Evolutionary conservation across 2,797 vertebrate genomes (phyloP).

Genomic region (Eutrigla gurnardus): DNA sequence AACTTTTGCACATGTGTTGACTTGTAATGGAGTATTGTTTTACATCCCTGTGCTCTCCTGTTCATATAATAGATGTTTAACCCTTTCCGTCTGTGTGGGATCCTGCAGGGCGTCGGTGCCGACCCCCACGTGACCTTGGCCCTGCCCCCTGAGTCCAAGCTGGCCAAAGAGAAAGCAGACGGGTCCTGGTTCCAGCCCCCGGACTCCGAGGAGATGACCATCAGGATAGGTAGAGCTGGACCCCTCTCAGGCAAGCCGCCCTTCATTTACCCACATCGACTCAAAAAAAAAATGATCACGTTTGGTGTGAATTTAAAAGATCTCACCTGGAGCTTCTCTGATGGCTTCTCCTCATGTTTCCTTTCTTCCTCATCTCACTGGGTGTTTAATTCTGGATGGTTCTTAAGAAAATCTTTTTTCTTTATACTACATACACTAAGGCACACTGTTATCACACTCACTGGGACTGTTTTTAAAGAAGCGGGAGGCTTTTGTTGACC

Average conservation of each 20-base stretch:
- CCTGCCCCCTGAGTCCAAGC: constrained; percentile 76
- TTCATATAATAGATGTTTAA: not conserved
- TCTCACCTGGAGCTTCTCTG: constrained; percentile 64
- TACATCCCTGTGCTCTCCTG: not conserved
- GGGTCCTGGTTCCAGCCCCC: constrained; percentile 59
- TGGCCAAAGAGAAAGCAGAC: constrained; percentile 84
- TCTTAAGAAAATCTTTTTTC: not conserved
- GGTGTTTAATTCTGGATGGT: constrained; percentile 4
- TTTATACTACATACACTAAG: not conserved
- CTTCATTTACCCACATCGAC: constrained; percentile 85
- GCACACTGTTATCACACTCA: not conserved
- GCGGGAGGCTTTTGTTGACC: not conserved
- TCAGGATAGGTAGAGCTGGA: constrained; percentile 96
- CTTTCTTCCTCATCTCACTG: not conserved
- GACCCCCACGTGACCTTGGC: constrained; percentile 86
- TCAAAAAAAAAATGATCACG: not conserved
- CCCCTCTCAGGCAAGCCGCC: constrained; percentile 94
- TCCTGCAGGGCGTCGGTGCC: constrained; percentile 83
- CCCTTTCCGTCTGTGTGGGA: not conserved
- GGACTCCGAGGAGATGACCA: constrained; percentile 86
- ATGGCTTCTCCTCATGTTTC: constrained; percentile 63
- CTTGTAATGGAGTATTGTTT: not conserved
- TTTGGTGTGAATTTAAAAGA: not conserved
- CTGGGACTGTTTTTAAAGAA: not conserved
- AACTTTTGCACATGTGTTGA: not conserved